Conservation (phyloP, 1,140 invertebrate genomes). For the Leucophenga varia region DNA sequence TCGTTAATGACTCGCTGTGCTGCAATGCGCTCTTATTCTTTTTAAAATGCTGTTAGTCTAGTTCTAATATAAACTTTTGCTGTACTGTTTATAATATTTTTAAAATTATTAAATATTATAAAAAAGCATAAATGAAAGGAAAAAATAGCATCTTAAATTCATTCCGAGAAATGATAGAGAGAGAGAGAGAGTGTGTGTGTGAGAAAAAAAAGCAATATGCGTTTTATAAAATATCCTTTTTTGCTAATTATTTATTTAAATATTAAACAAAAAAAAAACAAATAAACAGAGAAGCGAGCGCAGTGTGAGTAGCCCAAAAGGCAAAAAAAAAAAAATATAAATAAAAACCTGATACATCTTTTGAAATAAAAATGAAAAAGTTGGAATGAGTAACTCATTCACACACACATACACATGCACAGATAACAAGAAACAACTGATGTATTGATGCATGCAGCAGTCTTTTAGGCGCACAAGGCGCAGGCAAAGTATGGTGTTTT, state of each 20-base stretch:
- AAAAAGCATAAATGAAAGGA: too few relatives aligned
- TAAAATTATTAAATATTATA: too few relatives aligned
- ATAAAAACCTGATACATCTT: constrained; percentile 26
- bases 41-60: too few relatives aligned
- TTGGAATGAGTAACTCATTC: constrained; percentile 9
- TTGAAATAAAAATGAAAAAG: too few relatives aligned
- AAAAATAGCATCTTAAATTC: background rate
- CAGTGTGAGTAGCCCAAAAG: too few relatives aligned
- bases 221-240: constrained; percentile 43
- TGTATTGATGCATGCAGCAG: constrained; percentile 40
- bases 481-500: too few relatives aligned
- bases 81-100: too few relatives aligned
- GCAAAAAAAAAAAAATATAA: constrained; percentile 1
- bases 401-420: constrained; percentile 6
- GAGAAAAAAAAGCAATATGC: background rate
- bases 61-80: too few relatives aligned
- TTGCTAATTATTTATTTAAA: constrained; percentile 57
- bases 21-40: too few relatives aligned
- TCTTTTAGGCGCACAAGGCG: background rate
- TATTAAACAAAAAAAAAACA: constrained; percentile 49
- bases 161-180: background rate
- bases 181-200: background rate
- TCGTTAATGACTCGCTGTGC: too few relatives aligned
- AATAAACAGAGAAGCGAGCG: constrained; percentile 1
- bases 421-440: constrained; percentile 34